These are phyloP conservation scores for Acanthurus lineatus DNA, from an alignment of 2,797 vertebrate genomes.

Conservation along the genomic window DNA sequence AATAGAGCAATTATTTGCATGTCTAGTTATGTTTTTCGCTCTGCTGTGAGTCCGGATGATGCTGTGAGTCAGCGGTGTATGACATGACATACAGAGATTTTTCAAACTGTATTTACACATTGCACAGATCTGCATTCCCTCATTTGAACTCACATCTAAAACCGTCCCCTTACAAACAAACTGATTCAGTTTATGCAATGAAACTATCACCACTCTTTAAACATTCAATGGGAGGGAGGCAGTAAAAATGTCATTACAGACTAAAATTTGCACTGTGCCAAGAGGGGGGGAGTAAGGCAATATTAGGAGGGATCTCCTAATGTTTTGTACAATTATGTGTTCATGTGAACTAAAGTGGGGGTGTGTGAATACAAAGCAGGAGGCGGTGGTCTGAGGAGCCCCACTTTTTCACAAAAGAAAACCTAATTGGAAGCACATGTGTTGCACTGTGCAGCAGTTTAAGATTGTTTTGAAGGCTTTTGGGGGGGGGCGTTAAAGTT, in stretches of 20 bases:
- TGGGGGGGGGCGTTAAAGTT: slow-evolving; percentile 32
- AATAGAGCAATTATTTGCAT: not conserved
- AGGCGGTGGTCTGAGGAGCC: slow-evolving; percentile 62
- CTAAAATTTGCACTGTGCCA: slow-evolving; percentile 7
- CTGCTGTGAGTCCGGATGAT: not conserved
- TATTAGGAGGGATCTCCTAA: slow-evolving; percentile 26
- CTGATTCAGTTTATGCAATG: not conserved
- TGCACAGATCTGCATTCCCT: not conserved
- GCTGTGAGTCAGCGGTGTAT: not conserved
- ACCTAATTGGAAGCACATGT: slow-evolving; percentile 85
- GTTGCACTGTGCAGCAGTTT: slow-evolving; percentile 71
- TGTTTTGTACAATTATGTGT: slow-evolving; percentile 56
- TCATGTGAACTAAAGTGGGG: slow-evolving; percentile 71
- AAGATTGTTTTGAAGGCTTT: slow-evolving; percentile 32
- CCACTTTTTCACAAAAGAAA: slow-evolving; percentile 79
- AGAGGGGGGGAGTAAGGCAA: slow-evolving; percentile 9
- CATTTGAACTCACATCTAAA: not conserved
- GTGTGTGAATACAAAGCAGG: slow-evolving; percentile 67
- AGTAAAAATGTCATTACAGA: slow-evolving; percentile 5
- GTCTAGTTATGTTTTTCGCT: not conserved
- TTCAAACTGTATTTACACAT: not conserved
- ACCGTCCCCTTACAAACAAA: not conserved
- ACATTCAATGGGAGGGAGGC: not conserved
- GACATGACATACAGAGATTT: not conserved
- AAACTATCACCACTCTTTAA: not conserved